phyloP scores from a whole-genome alignment of 2,797 vertebrate species.

The Nothura maculosa region DNA sequence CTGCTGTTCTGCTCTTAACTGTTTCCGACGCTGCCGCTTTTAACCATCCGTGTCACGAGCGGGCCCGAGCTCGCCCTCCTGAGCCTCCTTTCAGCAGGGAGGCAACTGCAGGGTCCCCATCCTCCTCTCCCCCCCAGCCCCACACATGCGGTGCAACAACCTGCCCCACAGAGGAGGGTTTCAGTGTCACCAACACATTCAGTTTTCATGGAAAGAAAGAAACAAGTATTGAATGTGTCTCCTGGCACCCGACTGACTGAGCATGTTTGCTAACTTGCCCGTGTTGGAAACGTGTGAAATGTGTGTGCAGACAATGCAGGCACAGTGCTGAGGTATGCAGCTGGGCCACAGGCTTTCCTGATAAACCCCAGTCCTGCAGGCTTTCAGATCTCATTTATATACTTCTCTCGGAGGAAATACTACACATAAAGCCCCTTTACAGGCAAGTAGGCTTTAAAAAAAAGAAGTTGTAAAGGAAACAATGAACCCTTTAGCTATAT shows the following conservation, averaged over 20 bases:
- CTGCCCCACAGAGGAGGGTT: not conserved
- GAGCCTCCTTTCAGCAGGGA: not conserved
- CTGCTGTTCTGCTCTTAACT: not conserved
- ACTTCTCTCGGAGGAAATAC: not conserved
- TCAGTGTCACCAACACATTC: not conserved
- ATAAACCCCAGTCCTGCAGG: not conserved
- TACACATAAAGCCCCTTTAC: not conserved
- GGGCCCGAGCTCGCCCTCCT: not conserved
- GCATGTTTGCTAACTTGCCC: not conserved
- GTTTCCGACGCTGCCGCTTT: not conserved
- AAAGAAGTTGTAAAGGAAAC: not conserved
- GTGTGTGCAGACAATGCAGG: accelerated
- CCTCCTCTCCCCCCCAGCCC: not conserved
- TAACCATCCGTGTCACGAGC: not conserved
- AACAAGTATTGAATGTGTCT: not conserved
- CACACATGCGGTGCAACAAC: no score
- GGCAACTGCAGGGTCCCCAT: not conserved
- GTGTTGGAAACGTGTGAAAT: no score
- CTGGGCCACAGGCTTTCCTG: not conserved
- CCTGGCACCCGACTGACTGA: accelerated
- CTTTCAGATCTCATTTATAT: not conserved
- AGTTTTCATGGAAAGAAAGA: not conserved
- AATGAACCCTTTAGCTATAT: not conserved
- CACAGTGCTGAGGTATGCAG: accelerated
- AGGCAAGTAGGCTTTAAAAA: not conserved